Base-by-base conservation (phyloP, 2,888 invertebrate genomes). In the Ochropacha duplaris region DNA sequence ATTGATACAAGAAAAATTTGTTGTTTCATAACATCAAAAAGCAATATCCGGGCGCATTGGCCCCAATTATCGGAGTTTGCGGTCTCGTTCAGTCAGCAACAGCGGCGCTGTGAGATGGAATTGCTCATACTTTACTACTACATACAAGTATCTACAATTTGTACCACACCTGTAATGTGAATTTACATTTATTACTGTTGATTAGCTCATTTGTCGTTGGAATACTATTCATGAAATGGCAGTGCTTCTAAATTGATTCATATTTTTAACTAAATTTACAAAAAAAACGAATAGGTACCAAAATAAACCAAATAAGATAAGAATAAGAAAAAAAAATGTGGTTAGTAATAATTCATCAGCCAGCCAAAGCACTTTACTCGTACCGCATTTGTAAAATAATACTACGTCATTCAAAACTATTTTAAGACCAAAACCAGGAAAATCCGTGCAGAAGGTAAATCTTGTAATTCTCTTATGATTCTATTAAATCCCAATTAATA, bases 1-100 rank as follows among this genome's bases (percentile, higher is more conserved):
- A 64, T 61, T 56, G 55, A 51, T 49, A 56, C 44, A 54, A 56
- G 51, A 39, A 44, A n/a, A 44, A 58, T 70, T 61, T 65, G 58
- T 70, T 70, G 68, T 74, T 76, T 75, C 75, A 75, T 74, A 75
- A 68, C 79, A 78, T 76, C 71, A 76, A 76, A 78, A 74, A 78
- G 79, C 81, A 79, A 81, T 82, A 81, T 79, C 78, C 78, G 75
- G 65, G 69, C 72, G 76, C 73, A 74, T 70, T 71, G 71, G 71
- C 72, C 74, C 81, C 79, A 81, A 84, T 84, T 84, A 81, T 79
- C 76, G 74, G 76, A 71, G 78, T 74, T 75, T 84, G 85, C 72
- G 86, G 86, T 80, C 64, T 69, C 66, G 78, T 71, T 74, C 72
- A 78, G 72, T 76, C 77, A 71, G 64, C 55, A 65, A 71, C 9